A percentile compares a stretch with the other conserved stretches of the same genome.
phyloP scores from a whole-genome alignment of 2,797 vertebrate genomes.

The Siniperca undulata region DNA sequence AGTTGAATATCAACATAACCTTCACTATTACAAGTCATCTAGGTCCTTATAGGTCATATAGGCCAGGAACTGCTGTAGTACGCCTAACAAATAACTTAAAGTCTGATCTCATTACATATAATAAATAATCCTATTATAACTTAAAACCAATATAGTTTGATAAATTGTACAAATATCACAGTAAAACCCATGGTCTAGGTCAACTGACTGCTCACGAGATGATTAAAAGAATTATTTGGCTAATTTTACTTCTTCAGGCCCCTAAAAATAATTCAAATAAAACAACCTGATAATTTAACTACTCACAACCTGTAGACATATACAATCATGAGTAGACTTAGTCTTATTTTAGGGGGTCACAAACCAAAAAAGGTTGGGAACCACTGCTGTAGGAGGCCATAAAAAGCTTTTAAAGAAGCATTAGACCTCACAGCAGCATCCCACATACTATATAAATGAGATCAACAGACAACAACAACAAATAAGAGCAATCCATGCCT shows the following conservation, averaged over 20 bases:
- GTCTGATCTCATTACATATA: neutral
- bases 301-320: neutral
- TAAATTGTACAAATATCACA: neutral
- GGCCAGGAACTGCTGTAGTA: neutral
- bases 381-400: neutral
- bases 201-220: neutral
- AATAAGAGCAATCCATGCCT: slow-evolving; percentile 38
- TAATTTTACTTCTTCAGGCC: neutral
- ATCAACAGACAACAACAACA: slow-evolving; percentile 41
- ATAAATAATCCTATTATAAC: neutral
- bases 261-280: neutral
- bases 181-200: neutral
- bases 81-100: rapidly evolving
- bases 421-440: slow-evolving; percentile 22
- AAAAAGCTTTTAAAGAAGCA: neutral
- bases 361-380: neutral
- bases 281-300: neutral
- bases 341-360: neutral
- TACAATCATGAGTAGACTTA: neutral
- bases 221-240: neutral
- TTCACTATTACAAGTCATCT: neutral
- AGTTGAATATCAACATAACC: neutral
- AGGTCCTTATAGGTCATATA: no score
- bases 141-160: neutral
- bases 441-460: slow-evolving; percentile 9